Evolutionary conservation across 2,797 vertebrate species (phyloP), one percentile per base, ranked within the genome.

Genomic region (Aplochiton taeniatus): DNA sequence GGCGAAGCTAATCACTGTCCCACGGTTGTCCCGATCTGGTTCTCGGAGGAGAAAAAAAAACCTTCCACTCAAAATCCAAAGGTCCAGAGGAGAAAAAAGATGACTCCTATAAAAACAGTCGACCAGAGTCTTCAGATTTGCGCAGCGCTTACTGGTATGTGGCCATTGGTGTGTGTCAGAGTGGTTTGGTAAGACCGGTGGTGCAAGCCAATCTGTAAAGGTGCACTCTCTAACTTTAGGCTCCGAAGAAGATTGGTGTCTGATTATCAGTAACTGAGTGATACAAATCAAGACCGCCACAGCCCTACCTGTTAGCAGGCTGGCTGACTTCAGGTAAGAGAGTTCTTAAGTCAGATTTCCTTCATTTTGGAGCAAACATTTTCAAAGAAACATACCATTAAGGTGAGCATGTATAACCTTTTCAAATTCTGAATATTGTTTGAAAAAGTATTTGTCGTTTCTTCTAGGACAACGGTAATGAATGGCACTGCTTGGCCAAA

Each of bases 391-490:
- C n/a, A n/a, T 31, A 6, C 31, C 31, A 31, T 31, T 31, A 3
- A 31, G 2, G 6, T 31, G 3, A 3, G 31, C n/a, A n/a, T n/a
- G n/a, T n/a, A 31, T 31, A 3, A 6, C 31, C 31, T 31, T 31
- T 31, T 31, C 2, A 31, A 31, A 31, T 31, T 31, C 31, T 31
- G 6, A 31, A 31, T 31, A 2, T 31, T 31, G 31, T 3, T 31
- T 31, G 31, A 3, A 31, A 31, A 31, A 31, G 31, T 0, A 43
- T n/a, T n/a, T 52, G 2, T 56, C 1, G 0, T 54, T 48, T 70
- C 4, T 62, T 68, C 49, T 58, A 83, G 70, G 69, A 46, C 9
- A 42, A 57, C 10, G 8, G 85, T 86, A 86, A 75, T 75, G 16
- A 64, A 58, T 54, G 51, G 14, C 0, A 48, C 18, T 0, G 16